Conservation (phyloP, 2,888 invertebrate species). For the Cepaea hortensis region DNA sequence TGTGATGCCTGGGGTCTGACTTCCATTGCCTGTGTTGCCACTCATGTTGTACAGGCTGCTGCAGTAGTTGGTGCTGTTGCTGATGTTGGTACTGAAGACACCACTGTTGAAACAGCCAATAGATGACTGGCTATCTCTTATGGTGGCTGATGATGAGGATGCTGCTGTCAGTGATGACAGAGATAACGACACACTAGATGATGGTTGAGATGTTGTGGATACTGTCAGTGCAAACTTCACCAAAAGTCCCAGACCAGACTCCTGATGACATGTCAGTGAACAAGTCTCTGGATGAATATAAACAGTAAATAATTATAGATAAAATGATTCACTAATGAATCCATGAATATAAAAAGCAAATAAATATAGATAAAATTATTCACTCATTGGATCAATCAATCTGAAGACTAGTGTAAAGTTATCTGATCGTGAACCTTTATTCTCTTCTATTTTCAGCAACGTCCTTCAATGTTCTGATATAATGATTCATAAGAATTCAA, state of each 20-base stretch:
- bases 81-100: constrained; percentile 24
- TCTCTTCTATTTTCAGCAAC: too few species aligned
- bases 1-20: constrained; percentile 26
- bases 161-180: constrained; percentile 3
- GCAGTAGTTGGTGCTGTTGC: constrained; percentile 23
- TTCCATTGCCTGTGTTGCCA: neutral
- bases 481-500: too few species aligned
- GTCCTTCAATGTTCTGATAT: too few species aligned
- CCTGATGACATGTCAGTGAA: constrained; percentile 33
- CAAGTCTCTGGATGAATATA: constrained; percentile 25
- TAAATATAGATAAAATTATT: too few species aligned
- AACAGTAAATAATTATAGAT: neutral
- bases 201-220: constrained; percentile 12
- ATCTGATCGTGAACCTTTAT: too few species aligned
- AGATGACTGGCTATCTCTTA: constrained; percentile 5
- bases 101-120: constrained; percentile 17
- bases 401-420: too few species aligned
- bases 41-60: constrained; percentile 27
- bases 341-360: neutral
- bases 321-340: neutral
- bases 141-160: neutral
- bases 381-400: too few species aligned
- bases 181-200: constrained; percentile 15
- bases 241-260: constrained; percentile 62
- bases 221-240: constrained; percentile 60